Conservation (phyloP, 2,797 vertebrate species). For the Falco concolor region DNA sequence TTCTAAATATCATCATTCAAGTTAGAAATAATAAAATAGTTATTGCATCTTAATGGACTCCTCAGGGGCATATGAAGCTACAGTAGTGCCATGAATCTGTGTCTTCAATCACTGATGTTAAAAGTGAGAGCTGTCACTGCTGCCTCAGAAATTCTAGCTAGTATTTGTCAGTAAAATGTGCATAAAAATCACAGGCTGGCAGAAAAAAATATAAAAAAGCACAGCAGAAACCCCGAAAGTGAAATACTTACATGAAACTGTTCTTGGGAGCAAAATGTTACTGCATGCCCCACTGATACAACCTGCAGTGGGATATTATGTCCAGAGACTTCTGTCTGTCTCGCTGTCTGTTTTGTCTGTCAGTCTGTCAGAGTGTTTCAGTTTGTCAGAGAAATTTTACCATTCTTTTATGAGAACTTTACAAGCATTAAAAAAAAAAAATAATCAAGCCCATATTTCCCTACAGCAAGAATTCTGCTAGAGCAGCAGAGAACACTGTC, state of each 20-base stretch:
- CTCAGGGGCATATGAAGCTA: neutral
- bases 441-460: neutral
- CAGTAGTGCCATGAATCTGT: neutral
- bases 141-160: neutral
- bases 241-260: constrained; percentile 4
- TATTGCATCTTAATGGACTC: neutral
- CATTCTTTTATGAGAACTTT: neutral
- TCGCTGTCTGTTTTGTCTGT: neutral
- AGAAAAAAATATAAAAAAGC: neutral
- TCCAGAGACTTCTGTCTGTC: neutral
- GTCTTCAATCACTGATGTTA: neutral
- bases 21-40: constrained; percentile 17
- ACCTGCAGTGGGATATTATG: neutral
- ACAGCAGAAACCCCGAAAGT: neutral
- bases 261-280: constrained; percentile 53
- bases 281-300: neutral
- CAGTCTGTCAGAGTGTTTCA: neutral
- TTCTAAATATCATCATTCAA: neutral
- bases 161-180: neutral
- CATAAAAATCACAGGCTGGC: neutral
- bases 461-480: neutral
- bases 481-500: neutral
- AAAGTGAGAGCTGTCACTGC: neutral
- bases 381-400: neutral
- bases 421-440: neutral